phyloP scores from a whole-genome alignment of 2,888 invertebrate species.

The Macropis europaea region DNA sequence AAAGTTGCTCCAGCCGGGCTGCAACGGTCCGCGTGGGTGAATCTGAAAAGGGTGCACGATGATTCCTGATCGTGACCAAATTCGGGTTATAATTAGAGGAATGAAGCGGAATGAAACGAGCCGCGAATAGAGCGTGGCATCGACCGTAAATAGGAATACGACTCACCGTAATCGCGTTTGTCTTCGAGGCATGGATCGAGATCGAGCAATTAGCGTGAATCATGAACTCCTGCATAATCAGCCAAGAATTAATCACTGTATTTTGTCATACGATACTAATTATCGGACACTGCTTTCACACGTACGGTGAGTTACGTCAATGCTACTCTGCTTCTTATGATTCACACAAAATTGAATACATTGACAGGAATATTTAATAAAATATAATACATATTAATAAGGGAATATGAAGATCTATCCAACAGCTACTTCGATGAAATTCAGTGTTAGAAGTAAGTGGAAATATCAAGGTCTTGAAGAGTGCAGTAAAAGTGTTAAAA shows the following conservation, averaged over 20 bases:
- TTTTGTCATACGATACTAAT: too few relatives aligned
- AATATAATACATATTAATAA: too few relatives aligned
- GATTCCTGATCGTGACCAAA: constrained; percentile 16
- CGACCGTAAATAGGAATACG: not conserved
- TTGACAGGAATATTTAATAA: too few relatives aligned
- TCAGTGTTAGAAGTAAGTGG: too few relatives aligned
- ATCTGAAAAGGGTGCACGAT: not conserved
- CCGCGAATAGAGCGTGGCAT: constrained; percentile 9
- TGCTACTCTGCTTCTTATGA: too few relatives aligned
- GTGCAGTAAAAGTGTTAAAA: too few relatives aligned
- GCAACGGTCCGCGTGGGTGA: constrained; percentile 15
- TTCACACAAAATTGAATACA: too few relatives aligned
- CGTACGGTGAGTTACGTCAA: too few relatives aligned
- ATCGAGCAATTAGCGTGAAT: constrained; percentile 17
- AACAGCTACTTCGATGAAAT: too few relatives aligned
- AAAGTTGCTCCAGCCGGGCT: constrained; percentile 1
- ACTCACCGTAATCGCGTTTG: not conserved
- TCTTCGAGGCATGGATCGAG: not conserved
- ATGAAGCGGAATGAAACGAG: not conserved
- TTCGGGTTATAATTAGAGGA: constrained; percentile 30
- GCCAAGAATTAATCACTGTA: not conserved
- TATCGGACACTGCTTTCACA: too few relatives aligned
- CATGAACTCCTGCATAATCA: constrained; percentile 14
- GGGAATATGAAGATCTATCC: too few relatives aligned
- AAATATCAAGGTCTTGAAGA: too few relatives aligned